These are phyloP conservation scores for Dicaeum eximium DNA, from an alignment of 2,113 vertebrate species.

Conservation along the genomic window DNA sequence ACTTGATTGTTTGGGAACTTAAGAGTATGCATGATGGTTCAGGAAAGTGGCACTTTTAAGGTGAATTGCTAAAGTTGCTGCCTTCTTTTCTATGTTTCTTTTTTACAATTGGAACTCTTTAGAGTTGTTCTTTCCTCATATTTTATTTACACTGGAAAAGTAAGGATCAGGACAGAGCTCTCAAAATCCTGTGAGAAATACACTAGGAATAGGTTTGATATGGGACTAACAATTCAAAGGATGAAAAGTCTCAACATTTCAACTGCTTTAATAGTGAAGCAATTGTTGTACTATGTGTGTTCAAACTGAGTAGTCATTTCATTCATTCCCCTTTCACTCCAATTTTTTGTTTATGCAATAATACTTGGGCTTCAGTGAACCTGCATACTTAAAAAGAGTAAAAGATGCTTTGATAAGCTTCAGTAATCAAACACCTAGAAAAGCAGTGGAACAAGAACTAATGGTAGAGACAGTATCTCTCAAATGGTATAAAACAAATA, in stretches of 20 bases:
- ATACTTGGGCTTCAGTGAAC: background rate
- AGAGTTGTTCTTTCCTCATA: background rate
- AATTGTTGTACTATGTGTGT: background rate
- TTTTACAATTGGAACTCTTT: background rate
- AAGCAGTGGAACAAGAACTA: background rate
- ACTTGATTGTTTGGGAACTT: background rate
- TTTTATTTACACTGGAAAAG: background rate
- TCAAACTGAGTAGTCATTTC: background rate
- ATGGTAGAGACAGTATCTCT: background rate
- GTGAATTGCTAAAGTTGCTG: background rate
- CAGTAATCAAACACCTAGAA: background rate
- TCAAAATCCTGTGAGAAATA: background rate
- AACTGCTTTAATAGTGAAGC: background rate
- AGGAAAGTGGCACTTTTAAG: background rate
- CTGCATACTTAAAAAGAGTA: background rate
- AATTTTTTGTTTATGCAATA: background rate
- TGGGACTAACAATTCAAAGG: background rate
- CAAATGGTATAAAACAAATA: background rate
- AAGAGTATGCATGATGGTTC: background rate
- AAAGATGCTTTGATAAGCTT: background rate
- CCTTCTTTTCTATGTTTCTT: background rate
- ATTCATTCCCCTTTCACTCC: background rate
- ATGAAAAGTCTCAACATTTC: background rate
- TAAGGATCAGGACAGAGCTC: background rate
- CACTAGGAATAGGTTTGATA: background rate